A percentile compares a stretch with the other conserved stretches of the same genome.
Evolutionary conservation across 64 coral and sea anemone species (phyloP).

Genomic region (Catalaphyllia jardinei): DNA sequence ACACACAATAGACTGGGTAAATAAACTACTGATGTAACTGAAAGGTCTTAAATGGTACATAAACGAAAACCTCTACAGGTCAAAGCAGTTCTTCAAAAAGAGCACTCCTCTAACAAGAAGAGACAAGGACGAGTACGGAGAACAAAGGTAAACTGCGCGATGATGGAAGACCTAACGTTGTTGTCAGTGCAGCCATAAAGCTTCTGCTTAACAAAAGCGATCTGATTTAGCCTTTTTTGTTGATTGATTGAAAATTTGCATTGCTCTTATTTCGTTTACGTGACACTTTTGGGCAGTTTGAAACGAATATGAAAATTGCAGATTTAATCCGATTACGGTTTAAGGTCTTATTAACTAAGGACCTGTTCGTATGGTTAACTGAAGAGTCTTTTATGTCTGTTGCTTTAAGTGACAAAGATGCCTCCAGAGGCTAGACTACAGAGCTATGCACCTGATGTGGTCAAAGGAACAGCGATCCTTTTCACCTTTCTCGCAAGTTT

Average conservation of each 20-base stretch:
- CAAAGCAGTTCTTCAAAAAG: neutral
- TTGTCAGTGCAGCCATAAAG: neutral
- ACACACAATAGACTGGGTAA: neutral
- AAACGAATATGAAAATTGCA: too few relatives aligned
- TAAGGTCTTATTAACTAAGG: too few relatives aligned
- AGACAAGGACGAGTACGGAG: neutral
- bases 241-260: neutral
- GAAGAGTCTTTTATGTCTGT: neutral
- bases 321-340: too few relatives aligned
- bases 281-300: neutral
- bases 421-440: neutral
- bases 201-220: neutral
- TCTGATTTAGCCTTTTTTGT: neutral
- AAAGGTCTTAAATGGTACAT: neutral
- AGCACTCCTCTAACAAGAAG: neutral
- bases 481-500: neutral
- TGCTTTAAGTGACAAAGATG: neutral
- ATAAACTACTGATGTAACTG: neutral
- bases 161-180: neutral
- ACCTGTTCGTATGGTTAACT: too few relatives aligned
- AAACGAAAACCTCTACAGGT: too few relatives aligned
- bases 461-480: neutral
- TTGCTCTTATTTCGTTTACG: neutral
- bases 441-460: slow-evolving; percentile 6
- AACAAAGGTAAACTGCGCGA: neutral